Evolutionary conservation across 1,140 invertebrate species (phyloP), one percentile per base, ranked within the genome.

Genomic region (Saccostrea cuccullata): DNA sequence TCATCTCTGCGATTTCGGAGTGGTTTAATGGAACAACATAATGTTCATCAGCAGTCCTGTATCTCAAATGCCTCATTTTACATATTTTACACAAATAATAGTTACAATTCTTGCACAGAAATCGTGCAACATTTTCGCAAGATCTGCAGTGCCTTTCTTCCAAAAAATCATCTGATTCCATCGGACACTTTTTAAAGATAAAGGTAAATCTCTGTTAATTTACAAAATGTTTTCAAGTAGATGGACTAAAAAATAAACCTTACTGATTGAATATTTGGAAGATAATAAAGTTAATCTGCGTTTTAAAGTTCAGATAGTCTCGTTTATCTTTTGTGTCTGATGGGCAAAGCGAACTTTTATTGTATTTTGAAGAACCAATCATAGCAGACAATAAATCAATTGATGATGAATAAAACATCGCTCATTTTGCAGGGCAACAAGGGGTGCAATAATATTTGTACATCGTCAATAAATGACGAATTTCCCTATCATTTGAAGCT

Each of bases 321-420:
- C 9, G 9, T 47, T 47, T 47, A 47, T 47, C 47, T 47, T 47
- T 47, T 47, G 47, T 8, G 47, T 47, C 47, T 47, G 47, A 47
- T 47, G 9, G 47, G 47, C 47, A 47, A 47, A 0, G 47, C 47
- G 5, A 9, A 47, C 47, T 47, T 47, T 47, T 36, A 36, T 47
- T 47, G 47, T 6, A 47, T 47, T 6, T 47, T 47, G 47, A 47
- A 47, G 47, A 47, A 47, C 47, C 47, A 47, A 47, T 47, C 47
- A 6, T 47, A 47, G 47, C 47, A 2, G 47, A 3, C 47, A 47
- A 0, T 47, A 5, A 47, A 47, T 64, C 58, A 64, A 30, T 26
- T 77, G 30, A 17, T 17, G 26, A 77, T 77, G 23, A 77, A 77
- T 77, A 77, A 77, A 77, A 77, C 70, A 77, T 77, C 26, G 70